Base-by-base conservation (phyloP, 2,113 vertebrate species). In the Trinectes maculatus region DNA sequence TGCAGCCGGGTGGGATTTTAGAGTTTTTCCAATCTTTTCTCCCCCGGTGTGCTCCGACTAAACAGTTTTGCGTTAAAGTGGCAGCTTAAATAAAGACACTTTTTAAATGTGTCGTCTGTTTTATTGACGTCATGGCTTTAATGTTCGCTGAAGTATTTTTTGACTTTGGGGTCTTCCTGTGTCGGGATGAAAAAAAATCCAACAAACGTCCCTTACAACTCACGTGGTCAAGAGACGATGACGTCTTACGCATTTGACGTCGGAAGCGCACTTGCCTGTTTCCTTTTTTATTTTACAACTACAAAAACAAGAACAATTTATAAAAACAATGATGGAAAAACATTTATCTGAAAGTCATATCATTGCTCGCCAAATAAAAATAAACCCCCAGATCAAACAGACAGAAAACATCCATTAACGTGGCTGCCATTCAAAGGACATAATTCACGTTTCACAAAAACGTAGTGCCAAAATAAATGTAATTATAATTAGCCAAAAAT, bases 161-260 rank as follows among this genome's bases (percentile, higher is more conserved):
- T n/a, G n/a, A n/a, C n/a, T n/a, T n/a, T n/a, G n/a, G n/a, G n/a
- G 8, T 4, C 9, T 5, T 3, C 10, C 10, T 3, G 0, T 8
- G 3, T 21, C 49, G n/a, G 43, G 26, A 55, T 1, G 1, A 51
- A 8, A 12, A 8, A 8, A 2, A 1, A 0, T 3, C 1, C 3
- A 49, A 36, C 26, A 25, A 79, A 34, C 78, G 0, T 5, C 19
- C 51, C 70, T 29, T 34, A 1, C 0, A 2, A 24, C 48, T 73
- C 52, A 84, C 62, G 2, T 71, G 24, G 7, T 48, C 6, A 34
- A 0, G 19, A n/a, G 3, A 0, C 5, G 25, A 29, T 64, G 78
- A 80, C 74, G 79, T 29, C 13, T 24, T 59, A 65, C 60, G 68
- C 63, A 5, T 13, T 3, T 6, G 2, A 53, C 44, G 36, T 52